A percentile compares a stretch with the other conserved stretches of the same genome.
phyloP scores from a whole-genome alignment of 2,888 invertebrate genomes.

The Cyclophora albipunctata region DNA sequence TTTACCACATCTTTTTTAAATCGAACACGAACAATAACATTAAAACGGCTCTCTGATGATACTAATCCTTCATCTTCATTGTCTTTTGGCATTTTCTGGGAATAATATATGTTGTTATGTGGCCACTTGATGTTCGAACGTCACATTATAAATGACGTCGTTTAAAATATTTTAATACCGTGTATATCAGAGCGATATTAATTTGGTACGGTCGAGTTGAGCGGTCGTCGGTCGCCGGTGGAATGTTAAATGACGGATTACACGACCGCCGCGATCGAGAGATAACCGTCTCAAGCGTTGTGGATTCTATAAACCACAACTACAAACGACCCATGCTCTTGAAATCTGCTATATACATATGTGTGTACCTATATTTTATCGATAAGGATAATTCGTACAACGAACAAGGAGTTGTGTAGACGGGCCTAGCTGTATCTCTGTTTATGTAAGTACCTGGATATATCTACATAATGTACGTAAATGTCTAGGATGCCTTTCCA shows the following conservation, averaged over 20 bases:
- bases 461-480: too few relatives aligned
- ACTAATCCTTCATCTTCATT: constrained; percentile 74
- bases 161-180: constrained; percentile 75
- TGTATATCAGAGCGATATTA: constrained; percentile 71
- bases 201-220: constrained; percentile 71
- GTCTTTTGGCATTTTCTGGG: constrained; percentile 74
- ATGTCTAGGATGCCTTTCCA: too few relatives aligned
- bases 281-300: constrained; percentile 55
- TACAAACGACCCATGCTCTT: constrained; percentile 35
- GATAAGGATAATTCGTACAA: too few relatives aligned
- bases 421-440: too few relatives aligned
- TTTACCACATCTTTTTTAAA: constrained; percentile 58
- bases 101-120: constrained; percentile 70
- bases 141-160: constrained; percentile 73
- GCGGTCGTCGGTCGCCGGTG: constrained; percentile 60
- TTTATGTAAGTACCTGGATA: too few relatives aligned
- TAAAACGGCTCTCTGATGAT: constrained; percentile 69
- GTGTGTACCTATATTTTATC: neutral
- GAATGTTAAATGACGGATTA: constrained; percentile 75
- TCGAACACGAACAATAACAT: constrained; percentile 63
- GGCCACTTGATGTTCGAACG: constrained; percentile 69
- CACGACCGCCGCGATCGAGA: constrained; percentile 60
- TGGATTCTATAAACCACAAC: constrained; percentile 33
- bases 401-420: too few relatives aligned
- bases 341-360: constrained; percentile 16